phyloP scores from a whole-genome alignment of 2,888 invertebrate genomes.

The Spisula subtruncata region DNA sequence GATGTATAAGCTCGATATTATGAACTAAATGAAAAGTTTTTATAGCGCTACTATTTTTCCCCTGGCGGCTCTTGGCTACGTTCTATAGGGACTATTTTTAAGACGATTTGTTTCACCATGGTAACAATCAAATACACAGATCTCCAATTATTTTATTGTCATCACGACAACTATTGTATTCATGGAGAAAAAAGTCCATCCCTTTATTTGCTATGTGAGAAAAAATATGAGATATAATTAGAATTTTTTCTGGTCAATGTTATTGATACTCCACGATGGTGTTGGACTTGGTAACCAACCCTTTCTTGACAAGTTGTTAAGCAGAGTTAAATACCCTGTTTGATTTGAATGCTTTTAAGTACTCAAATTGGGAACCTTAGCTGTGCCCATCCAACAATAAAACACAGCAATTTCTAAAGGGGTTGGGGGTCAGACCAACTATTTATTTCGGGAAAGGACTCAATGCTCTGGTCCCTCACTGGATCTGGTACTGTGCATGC shows the following conservation, averaged over 20 bases:
- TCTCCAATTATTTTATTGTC: conserved; percentile 26
- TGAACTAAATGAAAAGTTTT: not conserved
- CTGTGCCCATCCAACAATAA: too few relatives aligned
- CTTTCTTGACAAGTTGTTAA: not conserved
- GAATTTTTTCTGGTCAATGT: not conserved
- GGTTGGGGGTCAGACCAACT: too few relatives aligned
- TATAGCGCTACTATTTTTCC: not conserved
- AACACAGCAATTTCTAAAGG: too few relatives aligned
- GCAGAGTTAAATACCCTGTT: not conserved
- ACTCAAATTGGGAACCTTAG: too few relatives aligned
- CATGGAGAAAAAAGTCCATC: conserved; percentile 4
- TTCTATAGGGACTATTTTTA: not conserved
- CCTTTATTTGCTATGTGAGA: conserved; percentile 14
- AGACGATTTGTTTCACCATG: not conserved
- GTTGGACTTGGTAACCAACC: not conserved
- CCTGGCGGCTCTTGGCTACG: not conserved
- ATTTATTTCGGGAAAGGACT: too few relatives aligned
- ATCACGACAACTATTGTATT: not conserved
- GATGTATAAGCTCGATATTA: not conserved
- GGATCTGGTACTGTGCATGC: too few relatives aligned
- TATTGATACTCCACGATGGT: not conserved
- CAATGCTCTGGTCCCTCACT: too few relatives aligned
- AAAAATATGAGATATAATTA: not conserved
- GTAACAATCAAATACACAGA: conserved; percentile 5
- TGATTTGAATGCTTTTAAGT: too few relatives aligned